phyloP scores from a whole-genome alignment of 1,140 invertebrate species.

The Andrena cerasifolii region DNA sequence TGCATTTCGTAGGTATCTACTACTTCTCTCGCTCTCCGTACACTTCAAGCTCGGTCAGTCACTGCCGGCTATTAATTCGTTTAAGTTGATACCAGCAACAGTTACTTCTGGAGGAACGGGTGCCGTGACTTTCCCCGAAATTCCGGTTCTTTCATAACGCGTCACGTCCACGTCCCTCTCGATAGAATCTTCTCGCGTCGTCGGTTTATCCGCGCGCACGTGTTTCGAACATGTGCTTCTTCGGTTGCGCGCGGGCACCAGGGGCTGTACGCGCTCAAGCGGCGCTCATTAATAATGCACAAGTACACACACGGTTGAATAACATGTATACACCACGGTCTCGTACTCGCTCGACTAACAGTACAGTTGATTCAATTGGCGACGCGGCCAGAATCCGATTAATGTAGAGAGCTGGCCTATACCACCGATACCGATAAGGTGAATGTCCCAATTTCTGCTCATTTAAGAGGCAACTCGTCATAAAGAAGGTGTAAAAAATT shows the following conservation, averaged over 20 bases:
- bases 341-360: constrained; percentile 32
- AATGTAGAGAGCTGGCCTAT: constrained; percentile 14
- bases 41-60: too few relatives aligned
- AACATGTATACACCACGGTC: constrained; percentile 29
- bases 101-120: neutral
- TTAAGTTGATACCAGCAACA: too few relatives aligned
- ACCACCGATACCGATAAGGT: too few relatives aligned
- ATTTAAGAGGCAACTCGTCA: too few relatives aligned
- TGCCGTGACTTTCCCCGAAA: too few relatives aligned
- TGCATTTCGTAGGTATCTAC: too few relatives aligned
- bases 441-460: too few relatives aligned
- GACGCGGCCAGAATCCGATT: constrained; percentile 54
- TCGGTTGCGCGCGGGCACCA: constrained; percentile 21
- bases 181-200: constrained; percentile 22
- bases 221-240: constrained; percentile 39
- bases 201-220: constrained; percentile 19
- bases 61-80: too few relatives aligned
- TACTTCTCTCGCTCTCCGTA: too few relatives aligned
- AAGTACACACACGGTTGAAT: constrained; percentile 43
- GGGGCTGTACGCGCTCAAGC: constrained; percentile 31
- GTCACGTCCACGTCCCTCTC: neutral
- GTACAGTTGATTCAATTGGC: constrained; percentile 56
- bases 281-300: constrained; percentile 49
- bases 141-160: neutral
- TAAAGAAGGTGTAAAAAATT: too few relatives aligned